Evolutionary conservation across 2,888 invertebrate genomes (phyloP).

Genomic region (Trimorus sp.): DNA sequence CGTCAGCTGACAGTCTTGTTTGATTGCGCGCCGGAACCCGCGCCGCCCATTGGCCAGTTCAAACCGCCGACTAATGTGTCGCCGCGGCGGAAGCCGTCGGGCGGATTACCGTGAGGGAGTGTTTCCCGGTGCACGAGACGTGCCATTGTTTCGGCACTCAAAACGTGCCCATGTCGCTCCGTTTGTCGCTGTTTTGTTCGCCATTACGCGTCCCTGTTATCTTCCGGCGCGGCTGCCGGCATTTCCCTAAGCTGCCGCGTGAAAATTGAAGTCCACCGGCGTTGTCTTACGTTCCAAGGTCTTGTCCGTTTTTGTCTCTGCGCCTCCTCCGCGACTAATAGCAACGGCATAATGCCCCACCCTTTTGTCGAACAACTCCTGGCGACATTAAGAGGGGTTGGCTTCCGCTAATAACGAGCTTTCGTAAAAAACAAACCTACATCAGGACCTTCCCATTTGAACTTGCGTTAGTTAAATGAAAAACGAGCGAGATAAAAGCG

Average conservation of each 20-base stretch:
- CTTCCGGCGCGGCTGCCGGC: constrained; percentile 29
- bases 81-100: constrained; percentile 53
- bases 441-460: no score
- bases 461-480: constrained; percentile 12
- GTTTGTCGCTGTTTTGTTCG: constrained; percentile 68
- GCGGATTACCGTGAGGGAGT: constrained; percentile 47
- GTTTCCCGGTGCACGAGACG: constrained; percentile 66
- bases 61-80: constrained; percentile 69
- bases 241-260: constrained; percentile 66
- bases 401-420: no score
- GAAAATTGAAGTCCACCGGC: constrained; percentile 68
- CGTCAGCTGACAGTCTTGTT: constrained; percentile 57
- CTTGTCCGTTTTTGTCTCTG: constrained; percentile 48
- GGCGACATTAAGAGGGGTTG: constrained; percentile 12
- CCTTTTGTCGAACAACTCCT: constrained; percentile 15
- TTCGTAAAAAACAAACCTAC: no score
- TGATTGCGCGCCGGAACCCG: constrained; percentile 47
- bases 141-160: constrained; percentile 68
- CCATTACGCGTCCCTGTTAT: constrained; percentile 65
- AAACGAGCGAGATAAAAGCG: not conserved
- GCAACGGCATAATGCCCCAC: constrained; percentile 23
- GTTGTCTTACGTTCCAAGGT: constrained; percentile 63
- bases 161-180: constrained; percentile 63
- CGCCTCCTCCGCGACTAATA: constrained; percentile 38
- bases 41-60: constrained; percentile 57